These are phyloP conservation scores for Ormia ochracea DNA, from an alignment of 2,888 invertebrate genomes.

Conservation along the genomic window DNA sequence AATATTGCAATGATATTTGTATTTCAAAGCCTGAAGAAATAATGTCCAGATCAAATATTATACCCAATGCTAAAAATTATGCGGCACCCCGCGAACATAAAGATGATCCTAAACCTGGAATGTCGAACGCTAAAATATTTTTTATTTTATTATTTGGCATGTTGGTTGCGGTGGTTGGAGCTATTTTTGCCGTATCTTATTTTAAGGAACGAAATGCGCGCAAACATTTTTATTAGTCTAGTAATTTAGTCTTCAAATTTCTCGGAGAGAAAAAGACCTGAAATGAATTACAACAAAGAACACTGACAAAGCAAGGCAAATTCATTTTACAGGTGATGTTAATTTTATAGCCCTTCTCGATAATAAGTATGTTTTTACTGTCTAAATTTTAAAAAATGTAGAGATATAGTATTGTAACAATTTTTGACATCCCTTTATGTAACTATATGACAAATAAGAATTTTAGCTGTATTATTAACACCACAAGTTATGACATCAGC, in stretches of 20 bases:
- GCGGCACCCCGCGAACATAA: conserved; percentile 94
- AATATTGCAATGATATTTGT: too few relatives aligned
- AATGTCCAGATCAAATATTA: conserved; percentile 86
- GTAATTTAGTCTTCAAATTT: conserved; percentile 35
- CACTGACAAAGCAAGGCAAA: too few relatives aligned
- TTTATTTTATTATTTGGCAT: conserved; percentile 90
- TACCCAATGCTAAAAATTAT: conserved; percentile 92
- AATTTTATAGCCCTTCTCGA: too few relatives aligned
- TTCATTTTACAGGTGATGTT: too few relatives aligned
- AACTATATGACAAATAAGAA: too few relatives aligned
- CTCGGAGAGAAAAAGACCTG: conserved; percentile 59
- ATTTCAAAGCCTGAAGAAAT: conserved; percentile 70
- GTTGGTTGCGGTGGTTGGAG: conserved; percentile 87
- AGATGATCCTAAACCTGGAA: conserved; percentile 90
- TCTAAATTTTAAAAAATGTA: too few relatives aligned
- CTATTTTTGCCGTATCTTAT: conserved; percentile 92
- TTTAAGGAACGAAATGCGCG: conserved; percentile 94
- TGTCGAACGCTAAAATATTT: conserved; percentile 94
- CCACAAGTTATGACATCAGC: too few relatives aligned
- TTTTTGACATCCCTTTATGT: conserved; percentile 20
- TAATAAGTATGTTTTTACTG: too few relatives aligned
- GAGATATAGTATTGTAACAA: background rate
- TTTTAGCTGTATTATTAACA: too few relatives aligned
- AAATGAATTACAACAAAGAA: conserved; percentile 42
- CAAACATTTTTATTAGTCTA: conserved; percentile 83